phyloP scores from a whole-genome alignment of 2,888 invertebrate species.

The Agrotis ipsilon region DNA sequence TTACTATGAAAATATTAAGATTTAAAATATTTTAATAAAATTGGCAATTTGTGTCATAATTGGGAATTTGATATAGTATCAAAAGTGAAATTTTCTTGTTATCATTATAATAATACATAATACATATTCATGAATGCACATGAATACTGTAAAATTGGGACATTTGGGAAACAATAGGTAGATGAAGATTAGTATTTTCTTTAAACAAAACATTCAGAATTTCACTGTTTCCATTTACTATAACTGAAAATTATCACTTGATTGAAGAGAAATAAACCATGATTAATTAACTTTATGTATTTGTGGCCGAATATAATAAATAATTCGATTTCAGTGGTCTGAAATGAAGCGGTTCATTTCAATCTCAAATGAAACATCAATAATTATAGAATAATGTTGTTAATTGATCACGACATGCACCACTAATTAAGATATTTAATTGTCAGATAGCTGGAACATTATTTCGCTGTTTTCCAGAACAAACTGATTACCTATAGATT shows the following conservation, averaged over 20 bases:
- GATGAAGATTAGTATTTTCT: not conserved
- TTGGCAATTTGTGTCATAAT: not conserved
- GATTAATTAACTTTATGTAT: not conserved
- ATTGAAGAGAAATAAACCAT: not conserved
- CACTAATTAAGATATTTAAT: not conserved
- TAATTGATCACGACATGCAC: not conserved
- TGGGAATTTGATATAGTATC: not conserved
- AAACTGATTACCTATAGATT: not conserved
- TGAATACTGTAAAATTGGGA: not conserved
- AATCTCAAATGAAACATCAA: not conserved
- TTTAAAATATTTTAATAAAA: too few species aligned
- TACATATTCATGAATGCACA: not conserved
- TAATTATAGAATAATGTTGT: not conserved
- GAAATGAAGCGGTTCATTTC: not conserved
- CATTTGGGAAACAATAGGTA: slow-evolving; percentile 1
- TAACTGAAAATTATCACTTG: not conserved
- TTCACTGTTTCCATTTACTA: too few species aligned
- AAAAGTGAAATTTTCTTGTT: not conserved
- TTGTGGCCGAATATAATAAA: not conserved
- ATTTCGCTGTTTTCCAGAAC: not conserved
- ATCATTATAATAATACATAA: not conserved
- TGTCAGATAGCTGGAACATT: not conserved
- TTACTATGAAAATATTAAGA: too few species aligned
- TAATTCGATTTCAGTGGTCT: not conserved
- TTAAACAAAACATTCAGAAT: not conserved